A percentile compares a stretch with the other conserved stretches of the same genome.
Evolutionary conservation across 1,140 invertebrate genomes (phyloP).

Genomic region (Bombus consobrinus): DNA sequence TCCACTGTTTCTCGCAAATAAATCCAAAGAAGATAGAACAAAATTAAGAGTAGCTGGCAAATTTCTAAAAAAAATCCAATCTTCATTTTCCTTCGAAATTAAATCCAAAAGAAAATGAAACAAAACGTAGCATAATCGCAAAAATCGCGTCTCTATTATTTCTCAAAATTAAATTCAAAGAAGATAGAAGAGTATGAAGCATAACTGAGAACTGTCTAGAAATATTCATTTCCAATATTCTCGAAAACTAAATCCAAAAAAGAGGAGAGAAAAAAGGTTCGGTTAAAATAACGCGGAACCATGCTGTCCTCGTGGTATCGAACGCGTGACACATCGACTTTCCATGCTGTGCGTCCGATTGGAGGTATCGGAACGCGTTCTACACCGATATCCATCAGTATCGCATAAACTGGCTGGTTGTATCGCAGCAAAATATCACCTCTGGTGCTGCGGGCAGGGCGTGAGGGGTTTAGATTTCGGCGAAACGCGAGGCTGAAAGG

Average conservation of each 20-base stretch:
- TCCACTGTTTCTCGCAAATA: too few relatives aligned
- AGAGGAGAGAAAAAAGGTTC: not conserved
- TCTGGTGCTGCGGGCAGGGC: constrained; percentile 17
- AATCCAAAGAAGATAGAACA: too few relatives aligned
- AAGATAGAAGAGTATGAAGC: not conserved
- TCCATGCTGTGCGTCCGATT: constrained; percentile 3
- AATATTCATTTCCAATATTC: too few relatives aligned
- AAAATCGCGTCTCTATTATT: not conserved
- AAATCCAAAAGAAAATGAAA: too few relatives aligned
- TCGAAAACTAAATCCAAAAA: not conserved
- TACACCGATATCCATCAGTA: constrained; percentile 45
- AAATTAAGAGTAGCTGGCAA: not conserved
- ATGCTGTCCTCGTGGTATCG: not conserved
- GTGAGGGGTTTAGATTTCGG: constrained; percentile 73
- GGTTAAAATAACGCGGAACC: not conserved
- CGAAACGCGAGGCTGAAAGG: constrained; percentile 72
- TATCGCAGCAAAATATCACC: constrained; percentile 68
- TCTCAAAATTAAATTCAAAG: not conserved
- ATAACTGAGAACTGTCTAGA: too few relatives aligned
- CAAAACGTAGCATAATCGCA: too few relatives aligned
- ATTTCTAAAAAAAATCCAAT: not conserved
- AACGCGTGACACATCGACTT: constrained; percentile 6
- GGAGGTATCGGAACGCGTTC: constrained; percentile 3
- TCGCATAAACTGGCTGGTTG: constrained; percentile 51
- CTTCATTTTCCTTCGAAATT: too few relatives aligned